Evolutionary conservation across 2,113 vertebrate genomes (phyloP).

Genomic region (Cyphomyrus discorhynchus): DNA sequence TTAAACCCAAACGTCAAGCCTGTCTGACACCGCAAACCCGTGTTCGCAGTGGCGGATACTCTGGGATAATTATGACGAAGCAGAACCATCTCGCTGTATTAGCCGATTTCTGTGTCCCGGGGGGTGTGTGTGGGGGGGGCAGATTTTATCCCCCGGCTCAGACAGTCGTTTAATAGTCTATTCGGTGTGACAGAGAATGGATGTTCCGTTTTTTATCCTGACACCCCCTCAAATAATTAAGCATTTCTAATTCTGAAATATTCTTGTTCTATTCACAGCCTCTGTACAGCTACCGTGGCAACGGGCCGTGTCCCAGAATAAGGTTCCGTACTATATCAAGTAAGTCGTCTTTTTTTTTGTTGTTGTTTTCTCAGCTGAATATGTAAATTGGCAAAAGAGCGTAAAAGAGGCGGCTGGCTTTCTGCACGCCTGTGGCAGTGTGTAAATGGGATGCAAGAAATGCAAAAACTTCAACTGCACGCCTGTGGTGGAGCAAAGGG

Average conservation of each 20-base stretch:
- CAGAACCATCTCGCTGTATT: neutral
- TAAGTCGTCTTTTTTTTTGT: slow-evolving; percentile 58
- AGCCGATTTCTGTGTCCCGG: neutral
- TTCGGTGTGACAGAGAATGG: neutral
- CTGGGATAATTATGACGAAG: neutral
- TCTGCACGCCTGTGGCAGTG: neutral
- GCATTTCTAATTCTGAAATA: slow-evolving; percentile 5
- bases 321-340: slow-evolving; percentile 86
- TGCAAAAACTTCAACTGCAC: neutral
- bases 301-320: slow-evolving; percentile 79
- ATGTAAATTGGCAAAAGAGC: neutral
- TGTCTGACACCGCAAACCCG: neutral
- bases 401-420: neutral
- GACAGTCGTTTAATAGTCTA: neutral
- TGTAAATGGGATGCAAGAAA: neutral
- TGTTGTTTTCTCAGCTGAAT: neutral
- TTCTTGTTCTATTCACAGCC: slow-evolving; percentile 54
- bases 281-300: slow-evolving; percentile 88
- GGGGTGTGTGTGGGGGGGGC: too few relatives aligned
- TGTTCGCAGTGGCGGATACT: neutral
- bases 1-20: neutral
- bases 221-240: neutral
- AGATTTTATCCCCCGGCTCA: neutral
- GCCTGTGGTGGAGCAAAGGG: neutral
- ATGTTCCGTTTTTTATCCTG: neutral